Conservation (phyloP, 1,140 invertebrate species). For the Bombus cullumanus region DNA sequence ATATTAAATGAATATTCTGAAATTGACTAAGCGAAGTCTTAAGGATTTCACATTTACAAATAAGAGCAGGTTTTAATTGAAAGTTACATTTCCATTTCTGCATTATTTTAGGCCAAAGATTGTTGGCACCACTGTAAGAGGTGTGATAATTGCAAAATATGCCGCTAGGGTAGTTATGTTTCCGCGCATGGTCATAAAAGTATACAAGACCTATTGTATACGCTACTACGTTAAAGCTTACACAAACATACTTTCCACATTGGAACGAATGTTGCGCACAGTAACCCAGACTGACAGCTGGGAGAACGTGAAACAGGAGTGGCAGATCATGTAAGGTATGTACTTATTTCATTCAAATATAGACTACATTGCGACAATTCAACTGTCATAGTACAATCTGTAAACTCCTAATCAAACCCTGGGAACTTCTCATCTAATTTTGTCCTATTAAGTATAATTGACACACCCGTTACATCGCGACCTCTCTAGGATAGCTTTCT, state of each 20-base stretch:
- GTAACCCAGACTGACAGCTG: constrained; percentile 62
- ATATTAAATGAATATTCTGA: not conserved
- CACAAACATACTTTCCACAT: constrained; percentile 28
- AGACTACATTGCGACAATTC: not conserved
- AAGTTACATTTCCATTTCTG: not conserved
- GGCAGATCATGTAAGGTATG: constrained; percentile 75
- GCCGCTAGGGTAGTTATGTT: constrained; percentile 19
- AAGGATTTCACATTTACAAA: too few relatives aligned
- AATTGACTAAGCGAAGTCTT: too few relatives aligned
- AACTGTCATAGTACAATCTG: not conserved
- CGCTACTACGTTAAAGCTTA: constrained; percentile 20
- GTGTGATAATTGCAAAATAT: not conserved
- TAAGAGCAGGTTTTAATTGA: too few relatives aligned
- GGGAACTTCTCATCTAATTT: constrained; percentile 14
- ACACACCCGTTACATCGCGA: constrained; percentile 44
- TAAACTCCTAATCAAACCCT: not conserved
- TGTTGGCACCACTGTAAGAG: constrained; percentile 13
- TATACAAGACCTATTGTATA: constrained; percentile 34
- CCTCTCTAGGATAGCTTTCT: constrained; percentile 20
- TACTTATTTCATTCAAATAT: constrained; percentile 38
- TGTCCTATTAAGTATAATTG: constrained; percentile 30
- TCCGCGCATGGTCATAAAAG: constrained; percentile 24
- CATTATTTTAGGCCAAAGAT: not conserved
- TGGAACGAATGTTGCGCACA: constrained; percentile 52
- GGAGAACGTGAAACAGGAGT: constrained; percentile 68